Evolutionary conservation across 2,888 invertebrate species (phyloP).

Genomic region (Hanleya hanleyi): DNA sequence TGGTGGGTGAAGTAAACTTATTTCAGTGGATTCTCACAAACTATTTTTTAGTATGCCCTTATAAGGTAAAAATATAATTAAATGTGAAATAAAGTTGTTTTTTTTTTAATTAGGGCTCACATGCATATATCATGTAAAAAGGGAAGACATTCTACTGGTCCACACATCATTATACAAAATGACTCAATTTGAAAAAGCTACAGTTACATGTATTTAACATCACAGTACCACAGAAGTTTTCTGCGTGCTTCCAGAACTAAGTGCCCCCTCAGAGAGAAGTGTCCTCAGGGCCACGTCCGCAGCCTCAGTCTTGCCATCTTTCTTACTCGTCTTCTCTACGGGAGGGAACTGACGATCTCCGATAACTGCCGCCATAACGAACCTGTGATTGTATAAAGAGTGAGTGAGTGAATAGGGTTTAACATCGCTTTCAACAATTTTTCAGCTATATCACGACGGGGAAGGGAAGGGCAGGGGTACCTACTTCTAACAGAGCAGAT

Average conservation of each 20-base stretch:
- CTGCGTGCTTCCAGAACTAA: not conserved
- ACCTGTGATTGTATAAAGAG: constrained; percentile 48
- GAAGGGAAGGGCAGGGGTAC: too few species aligned
- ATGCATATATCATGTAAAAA: too few species aligned
- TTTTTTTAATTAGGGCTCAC: too few species aligned
- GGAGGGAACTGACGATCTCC: constrained; percentile 68
- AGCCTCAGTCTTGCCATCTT: constrained; percentile 72
- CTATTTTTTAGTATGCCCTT: too few species aligned
- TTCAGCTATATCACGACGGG: not conserved
- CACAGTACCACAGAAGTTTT: not conserved
- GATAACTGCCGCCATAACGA: constrained; percentile 70
- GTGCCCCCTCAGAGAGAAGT: constrained; percentile 67
- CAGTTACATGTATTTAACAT: too few species aligned
- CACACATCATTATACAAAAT: not conserved
- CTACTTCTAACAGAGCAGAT: too few species aligned
- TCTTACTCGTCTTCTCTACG: constrained; percentile 71
- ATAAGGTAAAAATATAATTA: too few species aligned
- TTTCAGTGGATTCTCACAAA: too few species aligned
- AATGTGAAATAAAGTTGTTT: too few species aligned
- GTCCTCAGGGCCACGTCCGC: constrained; percentile 70
- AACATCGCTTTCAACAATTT: not conserved
- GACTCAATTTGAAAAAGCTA: not conserved
- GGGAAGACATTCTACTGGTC: too few species aligned
- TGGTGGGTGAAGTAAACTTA: too few species aligned
- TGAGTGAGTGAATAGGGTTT: not conserved